phyloP scores from a whole-genome alignment of 2,113 vertebrate genomes.

The Noturus placidus region DNA sequence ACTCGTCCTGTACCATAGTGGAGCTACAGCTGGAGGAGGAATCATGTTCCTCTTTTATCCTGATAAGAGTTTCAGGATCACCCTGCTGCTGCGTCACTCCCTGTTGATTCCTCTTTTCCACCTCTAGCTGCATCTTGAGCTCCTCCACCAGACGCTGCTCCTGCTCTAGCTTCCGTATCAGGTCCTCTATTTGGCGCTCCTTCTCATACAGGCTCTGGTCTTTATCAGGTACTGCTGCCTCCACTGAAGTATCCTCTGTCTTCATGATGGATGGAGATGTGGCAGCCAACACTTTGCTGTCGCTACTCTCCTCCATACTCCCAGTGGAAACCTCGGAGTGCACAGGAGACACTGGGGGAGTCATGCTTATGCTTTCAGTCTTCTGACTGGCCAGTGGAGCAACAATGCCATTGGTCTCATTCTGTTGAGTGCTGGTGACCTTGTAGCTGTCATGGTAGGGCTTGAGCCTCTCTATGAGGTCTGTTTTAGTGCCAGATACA shows the following conservation, averaged over 20 bases:
- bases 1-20: conserved; percentile 64
- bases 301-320: conserved; percentile 78
- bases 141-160: conserved; percentile 95
- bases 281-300: conserved; percentile 75
- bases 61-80: conserved; percentile 45
- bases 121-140: conserved; percentile 94
- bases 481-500: conserved; percentile 94
- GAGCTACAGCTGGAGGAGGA: conserved; percentile 56
- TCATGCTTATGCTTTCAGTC: conserved; percentile 72
- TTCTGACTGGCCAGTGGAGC: conserved; percentile 67
- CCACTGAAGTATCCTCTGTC: conserved; percentile 65
- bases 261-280: conserved; percentile 71
- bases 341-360: conserved; percentile 83
- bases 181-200: conserved; percentile 93
- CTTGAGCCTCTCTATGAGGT: conserved; percentile 93
- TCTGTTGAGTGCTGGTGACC: conserved; percentile 57
- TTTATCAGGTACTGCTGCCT: conserved; percentile 76
- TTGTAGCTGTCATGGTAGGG: conserved; percentile 82
- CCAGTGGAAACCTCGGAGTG: conserved; percentile 79
- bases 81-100: conserved; percentile 71
- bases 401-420: conserved; percentile 51
- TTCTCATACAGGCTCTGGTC: conserved; percentile 96
- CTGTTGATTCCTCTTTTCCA: conserved; percentile 84
- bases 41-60: conserved; percentile 65
- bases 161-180: conserved; percentile 93